Base-by-base conservation (phyloP, 2,888 invertebrate genomes). In the Drosophila atroscutellata region DNA sequence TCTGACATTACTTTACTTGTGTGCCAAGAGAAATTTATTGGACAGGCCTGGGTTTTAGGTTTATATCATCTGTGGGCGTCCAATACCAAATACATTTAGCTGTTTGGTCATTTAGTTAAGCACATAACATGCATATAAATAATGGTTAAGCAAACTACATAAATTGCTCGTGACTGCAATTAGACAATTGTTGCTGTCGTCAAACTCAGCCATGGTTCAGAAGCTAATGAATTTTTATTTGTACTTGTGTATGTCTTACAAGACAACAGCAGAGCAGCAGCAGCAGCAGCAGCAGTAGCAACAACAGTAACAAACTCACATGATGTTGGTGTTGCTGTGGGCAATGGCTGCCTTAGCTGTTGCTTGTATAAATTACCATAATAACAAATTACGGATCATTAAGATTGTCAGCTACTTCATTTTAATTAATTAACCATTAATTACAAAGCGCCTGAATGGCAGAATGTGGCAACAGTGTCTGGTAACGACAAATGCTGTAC, bases 351-450 rank as follows among this genome's bases (percentile, higher is more conserved):
- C 32, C 42, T 65, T 65, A 59, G 83, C 59, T 71, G 74, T 63
- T 75, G 71, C 75, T 88, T 90, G 90, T 90, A 88, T 90, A 87
- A 87, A 87, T 87, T 87, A 91, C 90, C 90, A 88, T 91, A 89
- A 91, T 91, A 88, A 91, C 90, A 88, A 88, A 88, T 88, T 88
- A 91, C 87, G 91, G 80, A 88, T 88, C 87, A 90, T 88, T 88
- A 88, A 91, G 90, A 91, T 90, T 88, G 87, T 88, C 87, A 88
- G 87, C 87, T 91, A 88, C 91, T 87, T 91, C 91, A 84, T 88
- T 88, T 90, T 90, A 88, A 88, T 88, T 88, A 88, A 88, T 88
- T 88, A 88, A 83, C 86, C 87, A 88, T 91, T 90, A 88, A 88
- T 88, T 88, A 88, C 87, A 90, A 90, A 90, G 91, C 86, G 89